phyloP scores from a whole-genome alignment of 1,140 invertebrate species.

The Carcinoscorpius rotundicauda region DNA sequence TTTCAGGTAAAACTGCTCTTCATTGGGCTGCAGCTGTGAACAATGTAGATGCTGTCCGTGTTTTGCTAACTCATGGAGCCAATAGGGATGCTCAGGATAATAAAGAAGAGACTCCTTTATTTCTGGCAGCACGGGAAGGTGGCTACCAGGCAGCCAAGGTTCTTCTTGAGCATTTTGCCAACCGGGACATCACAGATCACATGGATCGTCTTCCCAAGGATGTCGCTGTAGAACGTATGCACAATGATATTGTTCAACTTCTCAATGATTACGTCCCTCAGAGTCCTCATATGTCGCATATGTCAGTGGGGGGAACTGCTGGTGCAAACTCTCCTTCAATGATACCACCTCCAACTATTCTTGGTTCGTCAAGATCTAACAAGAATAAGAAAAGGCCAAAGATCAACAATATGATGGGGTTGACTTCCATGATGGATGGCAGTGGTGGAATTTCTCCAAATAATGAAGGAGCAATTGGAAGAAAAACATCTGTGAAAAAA shows the following conservation, averaged over 20 bases:
- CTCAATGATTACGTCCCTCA: conserved; percentile 84
- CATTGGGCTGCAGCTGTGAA: conserved; percentile 97
- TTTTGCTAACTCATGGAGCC: conserved; percentile 78
- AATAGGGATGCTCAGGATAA: conserved; percentile 93
- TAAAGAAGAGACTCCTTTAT: conserved; percentile 92
- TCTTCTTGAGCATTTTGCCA: conserved; percentile 80
- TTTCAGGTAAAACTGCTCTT: conserved; percentile 68
- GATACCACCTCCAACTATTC: conserved; percentile 56
- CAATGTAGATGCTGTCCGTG: conserved; percentile 85
- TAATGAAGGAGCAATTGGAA: conserved; percentile 10
- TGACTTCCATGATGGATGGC: too few species aligned
- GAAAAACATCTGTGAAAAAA: conserved; percentile 16
- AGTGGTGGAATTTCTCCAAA: conserved; percentile 11
- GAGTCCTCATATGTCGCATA: conserved; percentile 46
- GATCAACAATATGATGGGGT: conserved; percentile 16
- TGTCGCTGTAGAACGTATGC: conserved; percentile 77
- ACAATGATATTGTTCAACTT: conserved; percentile 83
- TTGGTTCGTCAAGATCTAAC: conserved; percentile 33
- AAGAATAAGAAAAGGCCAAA: conserved; percentile 60
- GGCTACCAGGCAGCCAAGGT: conserved; percentile 83
- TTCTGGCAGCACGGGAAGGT: conserved; percentile 86
- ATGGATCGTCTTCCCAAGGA: conserved; percentile 91
- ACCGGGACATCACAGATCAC: conserved; percentile 92
- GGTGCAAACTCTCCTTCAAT: conserved; percentile 47
- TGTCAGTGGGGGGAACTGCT: conserved; percentile 33